phyloP scores from a whole-genome alignment of 1,140 invertebrate species.

The Drosophila guanche region DNA sequence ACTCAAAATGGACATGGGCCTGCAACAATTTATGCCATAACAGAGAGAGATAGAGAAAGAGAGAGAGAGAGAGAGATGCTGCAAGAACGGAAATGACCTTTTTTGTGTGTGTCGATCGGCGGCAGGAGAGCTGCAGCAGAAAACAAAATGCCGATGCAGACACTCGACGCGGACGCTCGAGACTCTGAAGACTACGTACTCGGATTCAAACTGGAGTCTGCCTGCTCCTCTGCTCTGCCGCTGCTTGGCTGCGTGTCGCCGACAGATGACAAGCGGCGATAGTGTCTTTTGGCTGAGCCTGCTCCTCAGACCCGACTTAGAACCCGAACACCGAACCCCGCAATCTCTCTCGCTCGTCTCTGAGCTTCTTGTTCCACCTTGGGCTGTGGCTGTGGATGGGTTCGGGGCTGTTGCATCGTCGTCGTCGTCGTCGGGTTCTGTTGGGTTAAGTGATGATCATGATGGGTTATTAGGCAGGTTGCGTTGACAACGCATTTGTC shows the following conservation, averaged over 20 bases:
- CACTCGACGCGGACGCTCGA: slow-evolving; percentile 20
- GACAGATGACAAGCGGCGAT: slow-evolving; percentile 79
- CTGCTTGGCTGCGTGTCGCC: slow-evolving; percentile 61
- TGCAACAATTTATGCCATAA: slow-evolving; percentile 78
- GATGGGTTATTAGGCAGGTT: slow-evolving; percentile 82
- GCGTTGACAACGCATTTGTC: slow-evolving; percentile 82
- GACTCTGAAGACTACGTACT: slow-evolving; percentile 1
- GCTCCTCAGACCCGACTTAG: slow-evolving; percentile 30
- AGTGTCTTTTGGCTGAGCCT: slow-evolving; percentile 60
- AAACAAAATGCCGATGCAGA: slow-evolving; percentile 74
- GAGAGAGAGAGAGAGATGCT: slow-evolving; percentile 8
- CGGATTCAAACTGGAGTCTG: too few species aligned
- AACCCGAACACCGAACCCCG: too few species aligned
- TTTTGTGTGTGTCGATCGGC: slow-evolving; percentile 48
- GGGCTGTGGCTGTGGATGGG: background rate
- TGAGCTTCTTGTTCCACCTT: slow-evolving; percentile 18
- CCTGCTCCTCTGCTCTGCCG: too few species aligned
- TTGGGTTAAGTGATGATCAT: slow-evolving; percentile 77
- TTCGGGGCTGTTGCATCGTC: too few species aligned
- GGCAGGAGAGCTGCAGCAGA: slow-evolving; percentile 24
- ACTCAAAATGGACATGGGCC: slow-evolving; percentile 80
- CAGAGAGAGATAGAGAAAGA: background rate
- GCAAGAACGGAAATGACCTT: slow-evolving; percentile 75
- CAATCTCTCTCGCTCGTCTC: too few species aligned
- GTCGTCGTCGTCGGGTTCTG: too few species aligned